Evolutionary conservation across 2,113 vertebrate genomes (phyloP).

Genomic region (Syngnathus floridae): DNA sequence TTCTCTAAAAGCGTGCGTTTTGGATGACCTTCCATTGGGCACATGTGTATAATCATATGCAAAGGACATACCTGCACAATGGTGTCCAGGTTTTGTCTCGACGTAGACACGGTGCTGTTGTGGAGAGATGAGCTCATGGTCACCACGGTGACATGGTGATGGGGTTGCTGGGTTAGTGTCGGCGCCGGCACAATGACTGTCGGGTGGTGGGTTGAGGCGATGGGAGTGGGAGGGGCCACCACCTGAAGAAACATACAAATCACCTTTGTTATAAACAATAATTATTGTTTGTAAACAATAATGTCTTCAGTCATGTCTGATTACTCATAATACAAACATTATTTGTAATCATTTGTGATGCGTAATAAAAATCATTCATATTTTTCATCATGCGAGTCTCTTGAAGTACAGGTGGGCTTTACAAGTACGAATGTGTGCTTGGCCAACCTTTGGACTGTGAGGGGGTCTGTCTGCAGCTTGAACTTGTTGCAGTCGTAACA

Average conservation of each 20-base stretch:
- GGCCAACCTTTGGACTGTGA: conserved; percentile 78
- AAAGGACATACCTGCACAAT: conserved; percentile 87
- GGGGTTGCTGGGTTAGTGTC: conserved; percentile 75
- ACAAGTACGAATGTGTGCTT: background rate
- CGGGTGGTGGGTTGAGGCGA: conserved; percentile 90
- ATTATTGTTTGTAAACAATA: background rate
- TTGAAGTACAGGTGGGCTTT: background rate
- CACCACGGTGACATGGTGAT: conserved; percentile 94
- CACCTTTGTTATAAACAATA: background rate
- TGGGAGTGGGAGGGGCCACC: conserved; percentile 72
- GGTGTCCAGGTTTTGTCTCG: conserved; percentile 97
- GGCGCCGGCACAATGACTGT: conserved; percentile 94
- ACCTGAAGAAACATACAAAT: conserved; percentile 65
- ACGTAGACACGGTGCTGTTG: conserved; percentile 92
- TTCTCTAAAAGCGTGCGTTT: background rate
- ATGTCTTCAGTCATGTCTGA: background rate
- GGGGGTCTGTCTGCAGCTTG: conserved; percentile 75
- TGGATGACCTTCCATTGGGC: background rate
- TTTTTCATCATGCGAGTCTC: background rate
- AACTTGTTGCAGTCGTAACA: conserved; percentile 77
- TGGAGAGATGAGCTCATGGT: conserved; percentile 89
- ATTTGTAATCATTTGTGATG: background rate
- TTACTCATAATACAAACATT: background rate
- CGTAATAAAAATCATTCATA: background rate
- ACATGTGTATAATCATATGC: background rate